Percentiles rank a stretch among this genome's conserved stretches.
phyloP scores from a whole-genome alignment of 2,113 vertebrate species.

The Argyrosomus japonicus region DNA sequence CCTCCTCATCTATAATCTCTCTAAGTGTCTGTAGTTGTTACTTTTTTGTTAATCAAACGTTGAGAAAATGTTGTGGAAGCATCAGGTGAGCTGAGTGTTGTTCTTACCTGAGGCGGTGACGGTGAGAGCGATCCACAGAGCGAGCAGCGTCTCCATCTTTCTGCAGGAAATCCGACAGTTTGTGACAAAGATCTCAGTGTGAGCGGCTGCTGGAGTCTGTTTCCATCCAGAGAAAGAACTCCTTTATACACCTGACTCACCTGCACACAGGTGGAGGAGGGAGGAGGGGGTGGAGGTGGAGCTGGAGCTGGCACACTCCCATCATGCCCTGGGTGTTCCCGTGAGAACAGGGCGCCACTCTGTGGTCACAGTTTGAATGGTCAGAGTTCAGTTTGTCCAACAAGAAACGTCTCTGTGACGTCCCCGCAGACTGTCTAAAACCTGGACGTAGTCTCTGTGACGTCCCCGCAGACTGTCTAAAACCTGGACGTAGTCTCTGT shows the following conservation, averaged over 20 bases:
- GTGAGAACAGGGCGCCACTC: constrained; percentile 24
- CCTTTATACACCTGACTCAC: constrained; percentile 66
- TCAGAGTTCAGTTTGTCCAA: neutral
- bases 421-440: no score
- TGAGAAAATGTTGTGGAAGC: neutral
- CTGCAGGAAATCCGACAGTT: constrained; percentile 9
- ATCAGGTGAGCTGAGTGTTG: neutral
- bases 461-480: no score
- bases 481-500: no score
- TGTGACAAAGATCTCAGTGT: constrained; percentile 69
- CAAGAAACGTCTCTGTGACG: no score
- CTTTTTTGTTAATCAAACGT: no score
- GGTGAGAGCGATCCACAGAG: constrained; percentile 21
- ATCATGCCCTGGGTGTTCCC: neutral
- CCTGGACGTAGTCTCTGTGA: no score
- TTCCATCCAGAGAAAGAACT: constrained; percentile 61
- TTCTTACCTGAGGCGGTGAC: constrained; percentile 35
- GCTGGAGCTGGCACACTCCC: neutral
- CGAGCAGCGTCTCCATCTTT: constrained; percentile 57
- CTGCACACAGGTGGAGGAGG: constrained; percentile 52
- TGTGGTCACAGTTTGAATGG: constrained; percentile 8
- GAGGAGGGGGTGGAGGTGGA: neutral
- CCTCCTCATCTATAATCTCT: neutral
- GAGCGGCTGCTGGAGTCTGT: constrained; percentile 32
- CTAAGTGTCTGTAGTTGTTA: no score